Conservation (phyloP, 2,113 vertebrate genomes). For the Caranx ignobilis region DNA sequence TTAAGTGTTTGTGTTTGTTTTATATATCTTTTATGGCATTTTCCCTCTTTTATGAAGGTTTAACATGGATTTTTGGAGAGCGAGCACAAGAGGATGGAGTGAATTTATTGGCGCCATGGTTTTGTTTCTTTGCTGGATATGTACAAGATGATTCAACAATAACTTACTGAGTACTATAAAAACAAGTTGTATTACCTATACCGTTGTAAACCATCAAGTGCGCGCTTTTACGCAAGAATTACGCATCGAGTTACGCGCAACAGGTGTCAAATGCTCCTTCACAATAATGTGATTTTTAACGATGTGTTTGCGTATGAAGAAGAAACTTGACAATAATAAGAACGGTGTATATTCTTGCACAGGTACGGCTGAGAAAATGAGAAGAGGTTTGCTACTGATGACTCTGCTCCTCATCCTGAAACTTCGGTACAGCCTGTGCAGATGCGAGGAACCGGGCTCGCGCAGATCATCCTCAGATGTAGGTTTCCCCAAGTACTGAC, state of each 20-base stretch:
- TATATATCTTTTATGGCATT: background rate
- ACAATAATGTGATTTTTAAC: background rate
- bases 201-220: background rate
- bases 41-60: background rate
- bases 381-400: constrained; percentile 78
- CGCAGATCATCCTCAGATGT: constrained; percentile 76
- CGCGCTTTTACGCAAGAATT: constrained; percentile 68
- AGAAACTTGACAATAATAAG: rapidly evolving
- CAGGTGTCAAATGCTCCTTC: background rate
- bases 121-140: background rate
- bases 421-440: constrained; percentile 78
- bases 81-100: background rate
- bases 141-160: background rate
- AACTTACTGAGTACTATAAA: background rate
- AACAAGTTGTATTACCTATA: background rate
- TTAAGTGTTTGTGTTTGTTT: background rate
- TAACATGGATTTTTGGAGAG: constrained; percentile 1
- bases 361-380: constrained; percentile 81
- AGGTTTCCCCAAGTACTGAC: constrained; percentile 35
- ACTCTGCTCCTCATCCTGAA: constrained; percentile 81
- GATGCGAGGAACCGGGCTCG: constrained; percentile 79
- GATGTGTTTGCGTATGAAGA: background rate
- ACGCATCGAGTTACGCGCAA: constrained; percentile 4
- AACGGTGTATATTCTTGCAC: background rate
- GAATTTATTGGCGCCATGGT: background rate